These are phyloP conservation scores for Urocitellus parryii DNA, from an alignment of 2,113 vertebrate species.

Conservation along the genomic window DNA sequence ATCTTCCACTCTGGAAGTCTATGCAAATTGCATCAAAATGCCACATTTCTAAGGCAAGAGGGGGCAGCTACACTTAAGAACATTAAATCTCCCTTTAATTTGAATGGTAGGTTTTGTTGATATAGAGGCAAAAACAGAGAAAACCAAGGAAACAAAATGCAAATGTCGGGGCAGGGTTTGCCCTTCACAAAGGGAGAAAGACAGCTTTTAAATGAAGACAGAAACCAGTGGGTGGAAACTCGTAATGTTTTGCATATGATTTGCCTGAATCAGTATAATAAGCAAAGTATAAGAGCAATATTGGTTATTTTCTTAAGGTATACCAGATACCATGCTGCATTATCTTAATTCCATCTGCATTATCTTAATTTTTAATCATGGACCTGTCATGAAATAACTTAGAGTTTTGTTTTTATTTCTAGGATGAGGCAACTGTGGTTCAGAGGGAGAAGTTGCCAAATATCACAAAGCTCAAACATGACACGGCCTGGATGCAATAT, in stretches of 20 bases:
- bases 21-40: slow-evolving; percentile 3
- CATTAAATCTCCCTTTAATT: slow-evolving; percentile 33
- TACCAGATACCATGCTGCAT: neutral
- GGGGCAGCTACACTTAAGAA: neutral
- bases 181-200: neutral
- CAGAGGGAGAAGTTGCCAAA: neutral
- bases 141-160: slow-evolving; percentile 37
- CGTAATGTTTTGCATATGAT: neutral
- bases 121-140: neutral
- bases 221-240: neutral
- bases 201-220: neutral
- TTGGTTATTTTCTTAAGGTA: neutral
- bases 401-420: neutral
- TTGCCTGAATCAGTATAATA: neutral
- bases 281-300: neutral
- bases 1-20: neutral
- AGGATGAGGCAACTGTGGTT: neutral
- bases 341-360: neutral
- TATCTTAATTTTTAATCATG: neutral
- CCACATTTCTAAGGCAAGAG: neutral
- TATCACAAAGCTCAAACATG: neutral
- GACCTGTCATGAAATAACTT: neutral
- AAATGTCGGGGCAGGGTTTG: neutral
- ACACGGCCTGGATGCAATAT: neutral
- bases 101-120: slow-evolving; percentile 31